Evolutionary conservation across 2,113 vertebrate species (phyloP).

Genomic region (Taurulus bubalis): DNA sequence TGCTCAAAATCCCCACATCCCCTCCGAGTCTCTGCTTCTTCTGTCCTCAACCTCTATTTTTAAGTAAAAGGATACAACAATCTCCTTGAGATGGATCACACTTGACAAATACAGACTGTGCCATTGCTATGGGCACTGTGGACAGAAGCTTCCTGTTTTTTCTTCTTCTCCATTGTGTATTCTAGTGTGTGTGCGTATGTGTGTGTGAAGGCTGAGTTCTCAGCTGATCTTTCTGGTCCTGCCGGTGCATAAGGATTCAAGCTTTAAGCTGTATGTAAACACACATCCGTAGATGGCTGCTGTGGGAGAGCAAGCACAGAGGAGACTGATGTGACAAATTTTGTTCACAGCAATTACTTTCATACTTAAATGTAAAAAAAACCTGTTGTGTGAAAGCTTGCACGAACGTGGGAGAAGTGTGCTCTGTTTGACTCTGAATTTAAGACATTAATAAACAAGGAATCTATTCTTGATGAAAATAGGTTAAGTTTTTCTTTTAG

Average conservation of each 20-base stretch:
- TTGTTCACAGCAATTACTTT: not conserved
- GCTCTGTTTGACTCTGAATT: slow-evolving; percentile 33
- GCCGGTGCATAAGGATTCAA: slow-evolving; percentile 25
- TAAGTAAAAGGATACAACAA: slow-evolving; percentile 19
- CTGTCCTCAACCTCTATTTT: slow-evolving; percentile 46
- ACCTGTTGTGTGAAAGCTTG: slow-evolving; percentile 33
- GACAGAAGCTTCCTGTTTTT: slow-evolving; percentile 44
- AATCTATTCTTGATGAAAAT: slow-evolving; percentile 1
- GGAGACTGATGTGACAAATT: slow-evolving; percentile 24
- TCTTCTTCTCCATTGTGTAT: slow-evolving; percentile 35
- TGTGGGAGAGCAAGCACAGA: not conserved
- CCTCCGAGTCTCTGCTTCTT: slow-evolving; percentile 23
- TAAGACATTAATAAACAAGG: slow-evolving; percentile 7
- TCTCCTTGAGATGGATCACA: slow-evolving; percentile 25
- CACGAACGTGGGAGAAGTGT: slow-evolving; percentile 32
- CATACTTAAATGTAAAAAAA: slow-evolving; percentile 12
- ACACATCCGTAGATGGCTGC: slow-evolving; percentile 31
- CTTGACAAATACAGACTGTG: slow-evolving; percentile 38
- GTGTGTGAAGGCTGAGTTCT: slow-evolving; percentile 30
- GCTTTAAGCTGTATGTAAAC: slow-evolving; percentile 6
- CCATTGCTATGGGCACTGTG: slow-evolving; percentile 13
- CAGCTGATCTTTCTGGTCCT: slow-evolving; percentile 56
- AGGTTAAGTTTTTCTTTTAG: slow-evolving; percentile 21
- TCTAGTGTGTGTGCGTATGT: slow-evolving; percentile 15
- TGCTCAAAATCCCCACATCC: slow-evolving; percentile 50